These are phyloP conservation scores for Drosophila orena DNA, from an alignment of 1,140 invertebrate genomes.

Conservation along the genomic window DNA sequence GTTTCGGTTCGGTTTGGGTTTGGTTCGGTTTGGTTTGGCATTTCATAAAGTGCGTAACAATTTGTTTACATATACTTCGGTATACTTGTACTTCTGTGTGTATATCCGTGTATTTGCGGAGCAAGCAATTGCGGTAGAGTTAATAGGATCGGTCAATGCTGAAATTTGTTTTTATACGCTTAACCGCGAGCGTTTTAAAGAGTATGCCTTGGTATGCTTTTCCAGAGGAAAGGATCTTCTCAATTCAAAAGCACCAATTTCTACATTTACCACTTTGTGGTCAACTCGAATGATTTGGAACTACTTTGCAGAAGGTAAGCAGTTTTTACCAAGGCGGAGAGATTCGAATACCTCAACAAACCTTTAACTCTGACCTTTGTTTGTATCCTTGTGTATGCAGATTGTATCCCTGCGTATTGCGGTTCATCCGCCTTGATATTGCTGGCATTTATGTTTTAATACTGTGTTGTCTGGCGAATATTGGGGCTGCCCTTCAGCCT, in stretches of 20 bases:
- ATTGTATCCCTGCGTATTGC: slow-evolving; percentile 33
- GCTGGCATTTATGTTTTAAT: slow-evolving; percentile 58
- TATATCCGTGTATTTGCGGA: slow-evolving; percentile 34
- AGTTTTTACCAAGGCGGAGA: background rate
- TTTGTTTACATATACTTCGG: slow-evolving; percentile 72
- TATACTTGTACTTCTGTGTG: slow-evolving; percentile 34
- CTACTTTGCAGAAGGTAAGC: too few species aligned
- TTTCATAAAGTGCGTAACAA: slow-evolving; percentile 77
- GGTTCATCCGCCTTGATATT: slow-evolving; percentile 62
- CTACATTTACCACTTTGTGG: background rate
- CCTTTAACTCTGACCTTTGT: background rate
- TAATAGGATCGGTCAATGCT: slow-evolving; percentile 5
- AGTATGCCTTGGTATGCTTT: background rate
- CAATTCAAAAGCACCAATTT: background rate
- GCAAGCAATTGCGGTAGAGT: background rate
- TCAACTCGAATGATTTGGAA: too few species aligned
- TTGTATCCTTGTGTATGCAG: slow-evolving; percentile 23
- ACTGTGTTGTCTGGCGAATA: slow-evolving; percentile 35
- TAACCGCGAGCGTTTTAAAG: too few species aligned
- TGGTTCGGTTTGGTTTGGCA: slow-evolving; percentile 46
- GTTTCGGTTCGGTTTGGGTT: slow-evolving; percentile 42
- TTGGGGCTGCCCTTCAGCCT: slow-evolving; percentile 6
- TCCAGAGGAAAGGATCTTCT: too few species aligned
- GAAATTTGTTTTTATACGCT: background rate
- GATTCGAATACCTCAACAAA: background rate